phyloP scores from a whole-genome alignment of 2,113 vertebrate species.

The Ibidorhyncha struthersii region DNA sequence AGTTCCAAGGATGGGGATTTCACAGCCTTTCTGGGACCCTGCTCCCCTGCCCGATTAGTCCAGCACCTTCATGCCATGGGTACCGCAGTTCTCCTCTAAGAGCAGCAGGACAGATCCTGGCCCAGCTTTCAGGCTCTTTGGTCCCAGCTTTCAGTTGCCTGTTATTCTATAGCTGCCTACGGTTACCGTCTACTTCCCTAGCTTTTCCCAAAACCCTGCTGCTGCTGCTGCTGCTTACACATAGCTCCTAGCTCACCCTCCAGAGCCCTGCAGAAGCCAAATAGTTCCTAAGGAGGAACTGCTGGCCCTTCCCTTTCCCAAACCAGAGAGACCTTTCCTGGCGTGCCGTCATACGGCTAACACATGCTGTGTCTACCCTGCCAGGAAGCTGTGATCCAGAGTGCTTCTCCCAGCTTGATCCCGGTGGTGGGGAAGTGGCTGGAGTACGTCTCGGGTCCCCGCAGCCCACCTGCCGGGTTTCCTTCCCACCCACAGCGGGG shows the following conservation, averaged over 20 bases:
- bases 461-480: background rate
- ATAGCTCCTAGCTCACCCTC: background rate
- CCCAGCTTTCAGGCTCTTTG: background rate
- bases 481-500: background rate
- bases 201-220: background rate
- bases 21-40: background rate
- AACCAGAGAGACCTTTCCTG: conserved; percentile 23
- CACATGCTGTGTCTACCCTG: conserved; percentile 33
- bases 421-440: background rate
- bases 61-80: background rate
- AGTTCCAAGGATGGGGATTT: background rate
- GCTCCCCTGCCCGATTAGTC: background rate
- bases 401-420: background rate
- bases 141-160: background rate
- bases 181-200: background rate
- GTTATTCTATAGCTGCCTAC: background rate
- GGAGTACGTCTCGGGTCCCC: background rate
- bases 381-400: conserved; percentile 57
- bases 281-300: background rate
- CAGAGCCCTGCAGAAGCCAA: conserved; percentile 1
- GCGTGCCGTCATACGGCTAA: background rate
- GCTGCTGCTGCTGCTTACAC: background rate
- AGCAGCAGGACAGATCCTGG: background rate
- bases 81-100: rapidly evolving
- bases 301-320: conserved; percentile 24